Percentiles rank a stretch among this genome's conserved stretches.
These are phyloP conservation scores for Takifugu flavidus DNA, from an alignment of 2,113 vertebrate genomes.

Conservation along the genomic window DNA sequence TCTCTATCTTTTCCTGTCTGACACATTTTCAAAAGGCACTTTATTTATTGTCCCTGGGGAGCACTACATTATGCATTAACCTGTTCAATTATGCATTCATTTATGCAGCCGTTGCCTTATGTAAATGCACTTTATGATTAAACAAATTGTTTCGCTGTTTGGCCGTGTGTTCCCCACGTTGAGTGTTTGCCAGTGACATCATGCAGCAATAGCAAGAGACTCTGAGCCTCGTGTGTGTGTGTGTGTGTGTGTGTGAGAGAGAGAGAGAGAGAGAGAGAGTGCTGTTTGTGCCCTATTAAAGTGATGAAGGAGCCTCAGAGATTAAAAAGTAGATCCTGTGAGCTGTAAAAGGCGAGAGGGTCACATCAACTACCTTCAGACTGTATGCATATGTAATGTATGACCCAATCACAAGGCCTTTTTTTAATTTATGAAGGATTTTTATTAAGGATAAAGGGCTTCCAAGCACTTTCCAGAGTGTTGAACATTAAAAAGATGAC, in stretches of 20 bases:
- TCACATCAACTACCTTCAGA: neutral
- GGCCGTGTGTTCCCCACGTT: conserved; percentile 60
- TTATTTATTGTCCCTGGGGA: conserved; percentile 71
- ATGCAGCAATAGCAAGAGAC: conserved; percentile 52
- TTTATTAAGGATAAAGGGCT: too few species aligned
- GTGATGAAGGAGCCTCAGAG: conserved; percentile 37
- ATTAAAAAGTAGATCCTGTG: conserved; percentile 25
- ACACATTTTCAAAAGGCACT: conserved; percentile 70
- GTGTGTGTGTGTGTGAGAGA: too few species aligned
- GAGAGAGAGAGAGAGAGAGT: neutral
- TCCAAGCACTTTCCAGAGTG: too few species aligned
- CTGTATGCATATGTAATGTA: neutral
- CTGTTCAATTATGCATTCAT: conserved; percentile 78
- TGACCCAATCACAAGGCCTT: neutral
- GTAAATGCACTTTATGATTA: conserved; percentile 77
- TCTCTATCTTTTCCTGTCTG: conserved; percentile 57
- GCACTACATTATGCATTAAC: conserved; percentile 76
- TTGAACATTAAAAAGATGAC: too few species aligned
- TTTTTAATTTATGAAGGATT: neutral
- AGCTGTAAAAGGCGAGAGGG: conserved; percentile 23
- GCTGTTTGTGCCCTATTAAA: conserved; percentile 54
- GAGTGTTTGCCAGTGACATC: conserved; percentile 74
- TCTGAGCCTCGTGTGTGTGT: conserved; percentile 39
- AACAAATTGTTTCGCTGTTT: conserved; percentile 74
- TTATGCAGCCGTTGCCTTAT: conserved; percentile 76